Base-by-base conservation (phyloP, 2,888 invertebrate genomes). In the Drosophila algonquin region DNA sequence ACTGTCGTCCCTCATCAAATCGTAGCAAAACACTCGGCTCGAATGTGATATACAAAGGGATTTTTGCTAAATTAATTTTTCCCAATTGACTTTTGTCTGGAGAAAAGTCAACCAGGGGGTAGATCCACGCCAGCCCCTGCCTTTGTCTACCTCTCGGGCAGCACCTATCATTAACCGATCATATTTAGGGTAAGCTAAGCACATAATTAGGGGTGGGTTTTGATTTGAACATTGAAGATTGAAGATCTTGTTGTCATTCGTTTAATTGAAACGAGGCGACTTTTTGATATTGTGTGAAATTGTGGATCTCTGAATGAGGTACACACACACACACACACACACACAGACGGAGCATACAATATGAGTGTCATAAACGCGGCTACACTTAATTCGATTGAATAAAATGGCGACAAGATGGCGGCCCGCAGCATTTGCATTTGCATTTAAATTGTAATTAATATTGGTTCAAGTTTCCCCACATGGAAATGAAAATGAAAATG, bases 1-100 rank as follows among this genome's bases (percentile, higher is more conserved):
- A 89, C 84, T 89, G 89, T 89, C 89, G 84, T 89, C 89, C 89
- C 89, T 88, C 89, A 89, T 89, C 88, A 89, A 84, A 81, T 60
- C 76, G 76, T 79, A 75, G 83, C 88, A 83, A 86, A 86, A 86
- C 86, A 87, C 86, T 80, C 81, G 71, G 81, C 73, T 57, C 35
- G 56, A 55, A 70, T 75, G 56, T 44, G 53, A 58, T 72, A 71
- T 76, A 86, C 88, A 86, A 86, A 72, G 61, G 80, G 75, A 86
- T 86, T 77, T 79, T 73, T 75, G 78, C 78, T 73, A 87, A 88
- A 87, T 89, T 89, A 88, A 85, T 83, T 85, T 87, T 81, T 87
- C 84, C 81, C 88, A 89, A 89, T 89, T 89, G 89, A 89, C 88
- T 87, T 79, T 80, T 73, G 48, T 63, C 62, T 62, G 57, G 67